phyloP scores from a whole-genome alignment of 2,113 vertebrate species.

The Paratilapia polleni region DNA sequence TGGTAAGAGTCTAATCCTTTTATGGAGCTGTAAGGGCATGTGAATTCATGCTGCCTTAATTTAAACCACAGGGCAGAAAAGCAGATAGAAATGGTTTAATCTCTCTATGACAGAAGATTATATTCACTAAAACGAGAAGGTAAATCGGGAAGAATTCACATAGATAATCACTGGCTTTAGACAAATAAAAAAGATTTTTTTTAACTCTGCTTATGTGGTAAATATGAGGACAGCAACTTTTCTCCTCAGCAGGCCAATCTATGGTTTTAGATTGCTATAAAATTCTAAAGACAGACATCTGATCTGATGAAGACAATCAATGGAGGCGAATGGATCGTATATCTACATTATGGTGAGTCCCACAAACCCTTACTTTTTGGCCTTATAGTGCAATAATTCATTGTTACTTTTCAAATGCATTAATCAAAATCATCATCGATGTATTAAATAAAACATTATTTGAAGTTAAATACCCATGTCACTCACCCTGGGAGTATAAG shows the following conservation, averaged over 20 bases:
- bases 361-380: not conserved
- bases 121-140: not conserved
- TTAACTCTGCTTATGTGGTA: not conserved
- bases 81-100: not conserved
- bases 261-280: not conserved
- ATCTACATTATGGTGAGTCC: constrained; percentile 54
- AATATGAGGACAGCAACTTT: not conserved
- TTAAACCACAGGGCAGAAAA: constrained; percentile 38
- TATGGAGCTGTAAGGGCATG: constrained; percentile 16
- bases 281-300: not conserved
- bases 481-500: constrained; percentile 74
- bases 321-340: not conserved
- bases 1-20: constrained; percentile 4
- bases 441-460: not conserved
- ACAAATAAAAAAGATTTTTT: not conserved
- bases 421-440: not conserved
- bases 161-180: accelerated
- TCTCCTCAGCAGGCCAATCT: not conserved
- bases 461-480: not conserved
- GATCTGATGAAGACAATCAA: not conserved
- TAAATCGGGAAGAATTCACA: not conserved
- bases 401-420: not conserved
- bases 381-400: not conserved
- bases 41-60: constrained; percentile 29
- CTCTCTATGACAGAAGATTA: not conserved